A percentile compares a stretch with the other conserved stretches of the same genome.
These are phyloP conservation scores for Thomomys bottae DNA, from an alignment of 2,113 vertebrate genomes.

Conservation along the genomic window DNA sequence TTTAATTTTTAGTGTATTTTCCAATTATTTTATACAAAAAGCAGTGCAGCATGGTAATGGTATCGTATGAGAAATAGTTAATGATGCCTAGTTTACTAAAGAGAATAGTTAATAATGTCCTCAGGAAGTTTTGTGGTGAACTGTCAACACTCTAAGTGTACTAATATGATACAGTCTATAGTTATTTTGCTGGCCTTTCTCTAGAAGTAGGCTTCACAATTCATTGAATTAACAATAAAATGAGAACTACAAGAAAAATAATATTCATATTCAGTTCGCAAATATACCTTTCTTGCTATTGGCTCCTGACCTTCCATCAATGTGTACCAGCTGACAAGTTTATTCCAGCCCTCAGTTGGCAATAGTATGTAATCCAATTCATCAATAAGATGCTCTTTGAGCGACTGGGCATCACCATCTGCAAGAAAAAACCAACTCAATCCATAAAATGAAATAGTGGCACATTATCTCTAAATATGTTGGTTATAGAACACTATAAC, in stretches of 20 bases:
- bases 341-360: constrained; percentile 98
- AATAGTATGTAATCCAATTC: constrained; percentile 98
- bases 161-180: not conserved
- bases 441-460: constrained; percentile 33
- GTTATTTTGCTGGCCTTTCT: not conserved
- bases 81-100: no score
- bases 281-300: constrained; percentile 95
- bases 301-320: constrained; percentile 94
- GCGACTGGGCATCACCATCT: constrained; percentile 96
- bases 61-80: constrained; percentile 13
- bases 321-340: constrained; percentile 98
- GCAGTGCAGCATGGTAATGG: not conserved
- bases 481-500: not conserved
- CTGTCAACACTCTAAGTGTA: not conserved
- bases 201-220: not conserved
- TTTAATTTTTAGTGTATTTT: not conserved
- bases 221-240: constrained; percentile 6
- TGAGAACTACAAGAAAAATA: constrained; percentile 17
- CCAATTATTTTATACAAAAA: not conserved
- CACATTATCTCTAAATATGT: not conserved
- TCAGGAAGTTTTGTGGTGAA: not conserved
- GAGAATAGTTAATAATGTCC: no score
- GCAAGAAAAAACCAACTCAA: constrained; percentile 68
- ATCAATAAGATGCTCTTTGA: constrained; percentile 99
- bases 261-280: constrained; percentile 9